phyloP scores from a whole-genome alignment of 2,113 vertebrate species.

The Irena cyanogastra region DNA sequence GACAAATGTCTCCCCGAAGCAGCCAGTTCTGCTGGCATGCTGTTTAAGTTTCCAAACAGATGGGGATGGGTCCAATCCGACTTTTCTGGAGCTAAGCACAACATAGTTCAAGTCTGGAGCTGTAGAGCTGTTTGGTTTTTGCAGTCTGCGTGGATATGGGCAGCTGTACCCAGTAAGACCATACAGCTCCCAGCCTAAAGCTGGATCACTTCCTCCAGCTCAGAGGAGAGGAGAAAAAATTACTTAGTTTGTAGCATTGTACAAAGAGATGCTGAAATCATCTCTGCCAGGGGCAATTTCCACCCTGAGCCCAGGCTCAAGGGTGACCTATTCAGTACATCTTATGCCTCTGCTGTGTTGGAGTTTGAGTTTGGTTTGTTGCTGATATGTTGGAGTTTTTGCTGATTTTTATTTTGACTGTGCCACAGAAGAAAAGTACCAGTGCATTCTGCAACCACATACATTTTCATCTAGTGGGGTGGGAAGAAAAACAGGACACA shows the following conservation, averaged over 20 bases:
- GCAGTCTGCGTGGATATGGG: fast-evolving
- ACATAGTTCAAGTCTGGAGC: background rate
- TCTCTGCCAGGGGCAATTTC: background rate
- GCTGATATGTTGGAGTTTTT: background rate
- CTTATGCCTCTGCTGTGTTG: fast-evolving
- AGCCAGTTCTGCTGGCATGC: background rate
- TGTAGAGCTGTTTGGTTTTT: background rate
- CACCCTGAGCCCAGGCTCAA: background rate
- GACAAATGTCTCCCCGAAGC: background rate
- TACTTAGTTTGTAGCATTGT: fast-evolving
- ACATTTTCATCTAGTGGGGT: background rate
- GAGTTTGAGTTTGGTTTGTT: background rate
- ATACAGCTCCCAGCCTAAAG: background rate
- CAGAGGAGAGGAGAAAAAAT: fast-evolving
- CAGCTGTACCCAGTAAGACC: background rate
- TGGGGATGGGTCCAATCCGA: background rate
- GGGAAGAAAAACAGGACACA: background rate
- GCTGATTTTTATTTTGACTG: background rate
- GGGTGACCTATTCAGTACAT: background rate
- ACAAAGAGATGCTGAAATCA: background rate
- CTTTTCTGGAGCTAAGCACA: background rate
- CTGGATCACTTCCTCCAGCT: background rate
- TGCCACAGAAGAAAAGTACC: background rate
- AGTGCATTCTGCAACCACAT: background rate
- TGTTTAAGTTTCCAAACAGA: background rate